A percentile compares a stretch with the other conserved stretches of the same genome.
Evolutionary conservation across 2,113 vertebrate genomes (phyloP).

Genomic region (Tenebrosternarchus preto): DNA sequence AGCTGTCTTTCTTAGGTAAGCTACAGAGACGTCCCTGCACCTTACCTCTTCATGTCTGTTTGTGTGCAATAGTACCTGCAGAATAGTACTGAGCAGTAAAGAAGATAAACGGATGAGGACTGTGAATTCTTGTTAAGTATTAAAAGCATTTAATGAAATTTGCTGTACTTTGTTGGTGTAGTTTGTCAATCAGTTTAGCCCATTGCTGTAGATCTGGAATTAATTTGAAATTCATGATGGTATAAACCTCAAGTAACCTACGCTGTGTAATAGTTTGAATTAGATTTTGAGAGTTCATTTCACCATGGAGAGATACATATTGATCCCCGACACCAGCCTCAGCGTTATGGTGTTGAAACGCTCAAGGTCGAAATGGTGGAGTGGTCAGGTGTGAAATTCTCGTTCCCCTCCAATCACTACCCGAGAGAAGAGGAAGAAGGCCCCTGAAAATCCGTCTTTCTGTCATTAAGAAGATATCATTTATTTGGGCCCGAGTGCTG

Average conservation of each 20-base stretch:
- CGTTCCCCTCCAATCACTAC: slow-evolving; percentile 61
- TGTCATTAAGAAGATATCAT: slow-evolving; percentile 81
- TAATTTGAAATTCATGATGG: background rate
- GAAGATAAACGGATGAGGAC: too few relatives aligned
- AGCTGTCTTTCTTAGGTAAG: slow-evolving; percentile 95
- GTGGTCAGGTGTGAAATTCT: slow-evolving; percentile 70
- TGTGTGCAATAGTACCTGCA: too few relatives aligned
- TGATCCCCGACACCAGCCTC: slow-evolving; percentile 12
- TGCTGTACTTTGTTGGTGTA: background rate
- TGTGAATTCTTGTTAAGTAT: too few relatives aligned
- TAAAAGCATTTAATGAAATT: too few relatives aligned
- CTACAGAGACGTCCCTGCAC: slow-evolving; percentile 48
- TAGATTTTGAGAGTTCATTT: background rate
- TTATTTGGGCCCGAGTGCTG: slow-evolving; percentile 81
- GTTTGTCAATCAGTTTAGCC: background rate
- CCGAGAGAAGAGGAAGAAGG: slow-evolving; percentile 67
- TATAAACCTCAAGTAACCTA: background rate
- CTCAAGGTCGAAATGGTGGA: slow-evolving; percentile 60
- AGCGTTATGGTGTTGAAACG: slow-evolving; percentile 44
- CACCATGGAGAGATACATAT: slow-evolving; percentile 21
- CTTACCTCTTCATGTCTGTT: too few relatives aligned
- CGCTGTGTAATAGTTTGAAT: background rate
- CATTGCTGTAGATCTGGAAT: background rate
- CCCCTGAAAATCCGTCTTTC: slow-evolving; percentile 62
- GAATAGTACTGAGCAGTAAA: too few relatives aligned